Evolutionary conservation across 2,888 invertebrate genomes (phyloP).

Genomic region (Tachina grossa): DNA sequence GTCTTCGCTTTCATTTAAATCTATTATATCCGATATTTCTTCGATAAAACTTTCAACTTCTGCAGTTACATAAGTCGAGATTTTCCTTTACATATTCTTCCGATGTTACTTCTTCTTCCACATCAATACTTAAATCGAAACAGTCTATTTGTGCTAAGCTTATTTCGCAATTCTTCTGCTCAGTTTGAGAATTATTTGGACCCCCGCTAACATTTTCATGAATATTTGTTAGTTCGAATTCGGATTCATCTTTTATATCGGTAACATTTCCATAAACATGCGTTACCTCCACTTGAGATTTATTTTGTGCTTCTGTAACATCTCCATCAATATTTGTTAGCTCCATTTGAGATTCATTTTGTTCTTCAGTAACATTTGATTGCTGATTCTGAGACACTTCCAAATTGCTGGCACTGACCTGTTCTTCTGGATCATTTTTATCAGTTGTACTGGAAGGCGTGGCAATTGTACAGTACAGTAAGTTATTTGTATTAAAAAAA

Average conservation of each 20-base stretch:
- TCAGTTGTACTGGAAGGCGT: background rate
- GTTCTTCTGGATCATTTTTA: background rate
- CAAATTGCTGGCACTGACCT: background rate
- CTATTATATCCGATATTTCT: conserved; percentile 65
- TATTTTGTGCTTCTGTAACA: no score
- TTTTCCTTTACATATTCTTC: background rate
- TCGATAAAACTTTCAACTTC: conserved; percentile 25
- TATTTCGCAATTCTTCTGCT: conserved; percentile 13
- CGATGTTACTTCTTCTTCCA: conserved; percentile 28
- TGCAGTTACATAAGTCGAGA: background rate
- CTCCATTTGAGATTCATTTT: background rate
- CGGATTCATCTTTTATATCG: background rate
- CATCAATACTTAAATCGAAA: conserved; percentile 51
- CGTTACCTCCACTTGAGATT: no score
- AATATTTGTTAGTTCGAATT: background rate
- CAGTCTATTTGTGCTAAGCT: conserved; percentile 45
- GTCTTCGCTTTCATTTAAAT: conserved; percentile 67
- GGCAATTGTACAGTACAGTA: conserved; percentile 1
- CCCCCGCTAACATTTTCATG: background rate
- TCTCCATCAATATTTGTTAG: background rate
- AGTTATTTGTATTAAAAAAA: conserved; percentile 1
- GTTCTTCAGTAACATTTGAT: background rate
- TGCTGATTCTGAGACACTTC: background rate
- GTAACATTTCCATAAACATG: no score
- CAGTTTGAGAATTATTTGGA: background rate